Conservation (phyloP, 2,888 invertebrate species). For the Melanotus villosus region DNA sequence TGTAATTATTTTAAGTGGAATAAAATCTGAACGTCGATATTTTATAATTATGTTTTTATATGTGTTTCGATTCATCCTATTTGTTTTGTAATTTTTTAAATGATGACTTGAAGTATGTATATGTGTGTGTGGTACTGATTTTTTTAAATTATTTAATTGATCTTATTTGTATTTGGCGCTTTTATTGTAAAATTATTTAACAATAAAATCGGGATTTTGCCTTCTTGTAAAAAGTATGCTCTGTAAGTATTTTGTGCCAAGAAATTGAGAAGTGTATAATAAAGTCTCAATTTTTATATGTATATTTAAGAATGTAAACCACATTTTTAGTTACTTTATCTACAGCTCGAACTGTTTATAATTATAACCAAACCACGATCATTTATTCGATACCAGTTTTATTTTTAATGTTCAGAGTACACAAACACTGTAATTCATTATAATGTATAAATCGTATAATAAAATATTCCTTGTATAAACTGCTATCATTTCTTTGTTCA, state of each 20-base stretch:
- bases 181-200: neutral
- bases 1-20: neutral
- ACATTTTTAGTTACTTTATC: neutral
- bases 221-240: slow-evolving; percentile 18
- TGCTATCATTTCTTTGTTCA: neutral
- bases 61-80: neutral
- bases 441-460: slow-evolving; percentile 24
- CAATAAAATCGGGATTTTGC: slow-evolving; percentile 6
- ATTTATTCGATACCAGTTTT: neutral
- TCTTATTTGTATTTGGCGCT: neutral
- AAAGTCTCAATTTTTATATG: slow-evolving; percentile 9
- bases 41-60: neutral
- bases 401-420: neutral
- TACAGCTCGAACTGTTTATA: neutral
- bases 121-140: neutral
- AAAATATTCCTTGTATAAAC: slow-evolving; percentile 5
- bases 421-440: slow-evolving; percentile 7
- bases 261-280: slow-evolving; percentile 27
- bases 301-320: neutral
- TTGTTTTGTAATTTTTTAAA: neutral
- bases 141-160: neutral
- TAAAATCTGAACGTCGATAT: neutral
- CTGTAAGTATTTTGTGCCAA: slow-evolving; percentile 36
- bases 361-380: neutral
- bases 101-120: neutral